Conservation (phyloP, 2,113 vertebrate species). For the Sapayoa aenigma region DNA sequence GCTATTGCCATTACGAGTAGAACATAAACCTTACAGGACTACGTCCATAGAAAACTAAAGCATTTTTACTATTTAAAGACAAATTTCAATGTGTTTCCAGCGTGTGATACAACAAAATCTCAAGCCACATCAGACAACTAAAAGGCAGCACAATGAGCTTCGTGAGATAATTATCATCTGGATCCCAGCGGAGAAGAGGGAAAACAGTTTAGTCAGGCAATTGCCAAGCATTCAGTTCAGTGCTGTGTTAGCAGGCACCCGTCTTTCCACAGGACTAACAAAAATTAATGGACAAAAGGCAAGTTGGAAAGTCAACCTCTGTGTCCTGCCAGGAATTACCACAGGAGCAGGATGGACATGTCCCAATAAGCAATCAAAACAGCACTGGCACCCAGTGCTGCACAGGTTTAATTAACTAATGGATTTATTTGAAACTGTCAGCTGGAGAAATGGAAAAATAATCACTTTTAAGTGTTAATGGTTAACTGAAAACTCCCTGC, state of each 20-base stretch:
- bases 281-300: background rate
- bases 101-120: background rate
- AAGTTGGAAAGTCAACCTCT: background rate
- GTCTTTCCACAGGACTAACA: background rate
- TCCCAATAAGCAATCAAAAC: background rate
- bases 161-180: background rate
- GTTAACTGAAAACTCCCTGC: constrained; percentile 46
- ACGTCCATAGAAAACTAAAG: background rate
- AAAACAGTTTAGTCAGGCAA: background rate
- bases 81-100: background rate
- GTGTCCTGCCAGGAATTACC: background rate
- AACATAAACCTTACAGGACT: background rate
- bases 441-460: constrained; percentile 10
- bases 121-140: background rate
- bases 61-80: background rate
- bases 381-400: background rate
- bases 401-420: background rate
- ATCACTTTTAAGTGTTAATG: constrained; percentile 34
- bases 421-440: background rate
- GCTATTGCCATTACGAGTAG: accelerated
- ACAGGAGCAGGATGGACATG: background rate
- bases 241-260: background rate
- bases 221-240: background rate
- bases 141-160: background rate
- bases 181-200: background rate